Evolutionary conservation across 1,140 invertebrate species (phyloP).

Genomic region (Archivesica marissinica): DNA sequence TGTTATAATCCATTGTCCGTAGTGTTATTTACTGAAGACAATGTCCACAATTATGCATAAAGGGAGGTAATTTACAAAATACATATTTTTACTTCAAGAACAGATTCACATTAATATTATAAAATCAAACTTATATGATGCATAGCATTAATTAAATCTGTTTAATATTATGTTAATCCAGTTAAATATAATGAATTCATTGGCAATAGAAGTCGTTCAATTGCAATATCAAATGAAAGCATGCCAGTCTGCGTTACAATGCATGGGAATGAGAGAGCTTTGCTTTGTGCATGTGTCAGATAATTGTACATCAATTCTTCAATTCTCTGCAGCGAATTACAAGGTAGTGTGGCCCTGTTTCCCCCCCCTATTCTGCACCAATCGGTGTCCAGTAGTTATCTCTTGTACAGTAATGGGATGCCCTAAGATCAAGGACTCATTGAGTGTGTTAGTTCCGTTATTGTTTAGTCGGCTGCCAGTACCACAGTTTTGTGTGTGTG

Average conservation of each 20-base stretch:
- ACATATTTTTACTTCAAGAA: too few species aligned
- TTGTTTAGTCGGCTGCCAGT: conserved; percentile 51
- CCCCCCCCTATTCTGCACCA: not conserved
- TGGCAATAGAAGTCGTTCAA: too few species aligned
- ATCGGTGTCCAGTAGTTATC: conserved; percentile 45
- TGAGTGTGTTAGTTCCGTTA: conserved; percentile 43
- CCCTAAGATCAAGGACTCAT: not conserved
- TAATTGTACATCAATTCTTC: not conserved
- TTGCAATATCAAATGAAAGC: too few species aligned
- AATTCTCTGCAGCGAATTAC: not conserved
- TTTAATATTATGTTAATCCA: too few species aligned
- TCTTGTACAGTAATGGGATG: conserved; percentile 12
- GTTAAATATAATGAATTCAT: too few species aligned
- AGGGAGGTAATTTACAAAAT: too few species aligned
- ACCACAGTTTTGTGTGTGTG: conserved; percentile 34
- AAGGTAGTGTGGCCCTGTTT: conserved; percentile 1
- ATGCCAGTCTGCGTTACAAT: not conserved
- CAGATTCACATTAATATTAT: too few species aligned
- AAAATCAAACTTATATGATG: too few species aligned
- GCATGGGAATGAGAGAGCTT: conserved; percentile 8
- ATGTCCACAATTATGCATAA: too few species aligned
- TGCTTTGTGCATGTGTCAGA: conserved; percentile 13
- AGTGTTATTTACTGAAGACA: too few species aligned
- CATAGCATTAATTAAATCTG: too few species aligned
- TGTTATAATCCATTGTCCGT: too few species aligned